Evolutionary conservation across 1,140 invertebrate species (phyloP), one percentile per base, ranked within the genome.

Genomic region (Eubasilissa regina): DNA sequence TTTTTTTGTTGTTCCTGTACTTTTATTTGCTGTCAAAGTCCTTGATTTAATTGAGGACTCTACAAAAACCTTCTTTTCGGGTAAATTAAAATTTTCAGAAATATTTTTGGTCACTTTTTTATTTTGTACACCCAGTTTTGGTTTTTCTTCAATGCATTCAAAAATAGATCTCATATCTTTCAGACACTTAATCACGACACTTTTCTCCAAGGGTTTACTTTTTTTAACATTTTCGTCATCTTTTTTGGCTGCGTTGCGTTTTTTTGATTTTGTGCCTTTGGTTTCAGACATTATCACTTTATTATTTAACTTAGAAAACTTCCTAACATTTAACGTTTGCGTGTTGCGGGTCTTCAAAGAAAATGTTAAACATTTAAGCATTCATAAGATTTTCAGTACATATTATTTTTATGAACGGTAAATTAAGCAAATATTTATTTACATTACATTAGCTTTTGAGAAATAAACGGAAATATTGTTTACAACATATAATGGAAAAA

Each of bases 111-210:
- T 21, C 1, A 6, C 43, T 64, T 51, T 53, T 19, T 78, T 78
- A 45, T 56, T 78, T 19, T 68, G 66, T n/a, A 78, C 77, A 6
- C 6, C 25, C 21, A 78, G 60, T 44, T 78, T 58, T 10, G 77
- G 45, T 51, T 77, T 77, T 12, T 64, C 68, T 25, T 73, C 76
- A 11, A 10, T 70, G 15, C 15, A 55, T 64, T 78, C 68, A 15
- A 78, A 78, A 25, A 51, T 44, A 48, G 66, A 60, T 48, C 58
- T 72, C 77, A 78, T 78, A 48, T 73, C 47, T 25, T 73, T n/a
- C 25, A 78, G 64, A 43, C 77, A 78, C 48, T 58, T 17, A n/a
- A 58, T 13, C 9, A 73, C 51, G 35, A 78, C 66, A 48, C 47
- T 48, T 73, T 78, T 78, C 21, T 78, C 66, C 9, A 78, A 15